Evolutionary conservation across 2,797 vertebrate genomes (phyloP).

Genomic region (Anisognathus igniventris): DNA sequence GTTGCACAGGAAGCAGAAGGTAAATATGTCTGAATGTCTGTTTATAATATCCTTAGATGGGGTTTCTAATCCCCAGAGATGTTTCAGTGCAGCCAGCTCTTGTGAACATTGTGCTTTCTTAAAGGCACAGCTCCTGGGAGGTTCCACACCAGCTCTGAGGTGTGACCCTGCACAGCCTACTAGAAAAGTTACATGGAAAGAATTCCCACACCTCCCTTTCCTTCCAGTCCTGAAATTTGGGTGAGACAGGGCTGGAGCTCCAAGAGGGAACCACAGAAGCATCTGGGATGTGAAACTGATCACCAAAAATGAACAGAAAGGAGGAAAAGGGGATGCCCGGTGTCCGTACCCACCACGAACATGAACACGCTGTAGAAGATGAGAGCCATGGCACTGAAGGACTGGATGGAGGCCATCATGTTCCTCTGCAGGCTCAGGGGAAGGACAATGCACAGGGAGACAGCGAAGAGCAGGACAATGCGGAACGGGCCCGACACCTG

Average conservation of each 20-base stretch:
- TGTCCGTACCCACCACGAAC: conserved; percentile 87
- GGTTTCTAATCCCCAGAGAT: conserved; percentile 16
- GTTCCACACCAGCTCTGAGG: background rate
- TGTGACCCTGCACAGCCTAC: background rate
- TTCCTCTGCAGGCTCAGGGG: conserved; percentile 96
- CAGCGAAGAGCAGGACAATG: conserved; percentile 83
- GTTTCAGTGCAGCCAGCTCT: background rate
- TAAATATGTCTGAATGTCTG: conserved; percentile 38
- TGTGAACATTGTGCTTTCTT: background rate
- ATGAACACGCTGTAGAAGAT: conserved; percentile 95
- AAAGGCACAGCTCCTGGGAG: conserved; percentile 10
- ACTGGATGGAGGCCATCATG: conserved; percentile 98
- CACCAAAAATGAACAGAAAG: background rate
- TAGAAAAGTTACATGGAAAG: background rate
- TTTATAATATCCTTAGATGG: background rate
- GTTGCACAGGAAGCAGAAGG: conserved; percentile 58
- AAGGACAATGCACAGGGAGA: conserved; percentile 92
- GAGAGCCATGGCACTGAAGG: conserved; percentile 97
- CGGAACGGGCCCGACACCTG: conserved; percentile 88
- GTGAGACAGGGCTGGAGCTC: background rate
- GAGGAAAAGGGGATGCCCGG: background rate
- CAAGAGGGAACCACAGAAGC: fast-evolving
- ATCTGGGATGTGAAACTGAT: fast-evolving
- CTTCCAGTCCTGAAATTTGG: background rate
- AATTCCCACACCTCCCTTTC: background rate